Evolutionary conservation across 2,113 vertebrate species (phyloP), one percentile per base, ranked within the genome.

Genomic region (Smithornis capensis): DNA sequence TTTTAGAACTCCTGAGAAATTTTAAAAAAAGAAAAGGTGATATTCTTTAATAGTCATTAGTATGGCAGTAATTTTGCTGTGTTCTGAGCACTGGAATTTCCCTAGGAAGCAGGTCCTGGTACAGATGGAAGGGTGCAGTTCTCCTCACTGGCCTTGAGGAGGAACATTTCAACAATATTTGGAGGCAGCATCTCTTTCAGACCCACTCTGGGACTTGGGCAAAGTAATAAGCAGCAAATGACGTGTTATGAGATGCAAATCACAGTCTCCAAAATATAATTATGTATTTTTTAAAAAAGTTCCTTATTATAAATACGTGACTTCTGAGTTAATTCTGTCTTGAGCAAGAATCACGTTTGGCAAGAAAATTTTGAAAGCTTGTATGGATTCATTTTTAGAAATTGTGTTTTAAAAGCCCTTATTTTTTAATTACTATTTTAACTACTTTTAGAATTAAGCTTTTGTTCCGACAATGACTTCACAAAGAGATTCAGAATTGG

Each of bases 151-250:
- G 90, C 92, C 94, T 95, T 67, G 37, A 85, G 84, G 95, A 90
- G 94, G 95, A 96, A 91, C 64, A 70, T 94, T 81, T 78, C 79
- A 95, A 70, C 78, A 79, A 57, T 49, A 44, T 82, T 90, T 92
- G 75, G 56, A 59, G 55, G 57, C 59, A 67, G 45, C 59, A 22
- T 44, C 78, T 69, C 42, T 45, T 68, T 56, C 55, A 59, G 50
- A 83, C 59, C 35, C 79, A 6, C 75, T 17, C 35, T 19, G 84
- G 68, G 67, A 28, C 42, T 77, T 40, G 56, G 76, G 64, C n/a
- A 78, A 68, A 74, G 74, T 47, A 70, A 18, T 27, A 52, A 40
- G 55, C 67, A 70, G 60, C 52, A 63, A 78, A 37, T 81, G 38
- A 74, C 0, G 23, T 53, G 10, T 64, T 87, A 38, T 16, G 65